Percentiles rank a stretch among this genome's conserved stretches.
Evolutionary conservation across 2,888 invertebrate species (phyloP).

Genomic region (Rhagophthalmus giganteus): DNA sequence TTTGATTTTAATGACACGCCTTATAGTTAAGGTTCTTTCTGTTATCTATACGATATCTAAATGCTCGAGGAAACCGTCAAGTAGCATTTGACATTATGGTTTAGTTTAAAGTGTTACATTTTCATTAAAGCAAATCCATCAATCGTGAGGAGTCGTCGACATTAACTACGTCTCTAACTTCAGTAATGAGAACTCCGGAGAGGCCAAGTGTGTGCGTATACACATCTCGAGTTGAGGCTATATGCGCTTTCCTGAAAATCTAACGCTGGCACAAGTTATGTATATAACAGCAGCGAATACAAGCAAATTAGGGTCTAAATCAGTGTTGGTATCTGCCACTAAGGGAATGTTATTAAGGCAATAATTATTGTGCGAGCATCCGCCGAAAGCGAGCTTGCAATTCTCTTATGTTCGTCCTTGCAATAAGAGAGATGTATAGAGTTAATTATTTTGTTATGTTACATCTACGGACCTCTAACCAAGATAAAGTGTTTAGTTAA

Average conservation of each 20-base stretch:
- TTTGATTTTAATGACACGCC: too few relatives aligned
- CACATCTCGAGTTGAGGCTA: conserved; percentile 18
- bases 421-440: conserved; percentile 20
- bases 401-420: conserved; percentile 7
- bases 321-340: conserved; percentile 36
- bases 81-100: too few relatives aligned
- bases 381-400: conserved; percentile 9
- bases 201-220: conserved; percentile 23
- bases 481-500: background rate
- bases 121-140: conserved; percentile 24
- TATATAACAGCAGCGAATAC: conserved; percentile 32
- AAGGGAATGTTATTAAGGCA: conserved; percentile 39
- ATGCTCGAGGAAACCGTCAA: too few relatives aligned
- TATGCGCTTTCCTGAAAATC: conserved; percentile 16
- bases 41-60: too few relatives aligned
- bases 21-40: too few relatives aligned
- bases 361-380: conserved; percentile 35
- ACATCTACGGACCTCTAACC: background rate
- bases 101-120: conserved; percentile 16
- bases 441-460: conserved; percentile 23
- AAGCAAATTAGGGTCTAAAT: conserved; percentile 38
- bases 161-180: conserved; percentile 19
- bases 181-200: conserved; percentile 23
- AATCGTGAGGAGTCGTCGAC: conserved; percentile 13
- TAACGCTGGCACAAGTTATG: conserved; percentile 18